These are phyloP conservation scores for Cantharis flavilabris DNA, from an alignment of 2,888 invertebrate genomes.

Conservation along the genomic window DNA sequence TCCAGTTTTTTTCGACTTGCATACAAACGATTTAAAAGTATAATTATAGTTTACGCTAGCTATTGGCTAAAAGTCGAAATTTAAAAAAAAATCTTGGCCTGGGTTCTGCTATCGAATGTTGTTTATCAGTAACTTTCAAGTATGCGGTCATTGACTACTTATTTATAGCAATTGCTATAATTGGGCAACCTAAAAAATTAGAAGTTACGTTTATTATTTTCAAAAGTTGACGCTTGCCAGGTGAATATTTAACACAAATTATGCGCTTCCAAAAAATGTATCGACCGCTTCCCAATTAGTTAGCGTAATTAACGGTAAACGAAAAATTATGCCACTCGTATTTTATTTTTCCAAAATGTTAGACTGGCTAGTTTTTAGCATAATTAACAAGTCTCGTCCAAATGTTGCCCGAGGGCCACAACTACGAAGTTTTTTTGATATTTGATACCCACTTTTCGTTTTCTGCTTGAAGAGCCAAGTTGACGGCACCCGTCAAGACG, in stretches of 20 bases:
- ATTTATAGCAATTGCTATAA: conserved; percentile 36
- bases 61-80: conserved; percentile 10
- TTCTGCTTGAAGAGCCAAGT: not conserved
- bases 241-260: conserved; percentile 24
- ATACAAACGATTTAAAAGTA: not conserved
- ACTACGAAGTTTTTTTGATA: not conserved
- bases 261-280: not conserved
- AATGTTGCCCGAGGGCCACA: not conserved
- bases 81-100: conserved; percentile 3
- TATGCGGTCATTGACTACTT: conserved; percentile 39
- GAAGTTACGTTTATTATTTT: conserved; percentile 36
- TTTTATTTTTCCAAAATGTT: not conserved
- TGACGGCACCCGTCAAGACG: not conserved
- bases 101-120: conserved; percentile 22
- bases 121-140: conserved; percentile 32
- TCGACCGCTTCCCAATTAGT: not conserved
- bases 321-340: not conserved
- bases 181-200: conserved; percentile 39
- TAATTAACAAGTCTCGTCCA: not conserved
- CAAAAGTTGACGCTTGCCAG: conserved; percentile 27
- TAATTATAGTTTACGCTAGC: not conserved
- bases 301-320: not conserved
- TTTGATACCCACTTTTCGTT: not conserved
- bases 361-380: not conserved
- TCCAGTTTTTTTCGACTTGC: not conserved